Evolutionary conservation across 2,888 invertebrate species (phyloP), one percentile per base, ranked within the genome.

Genomic region (Eilema griseolum): DNA sequence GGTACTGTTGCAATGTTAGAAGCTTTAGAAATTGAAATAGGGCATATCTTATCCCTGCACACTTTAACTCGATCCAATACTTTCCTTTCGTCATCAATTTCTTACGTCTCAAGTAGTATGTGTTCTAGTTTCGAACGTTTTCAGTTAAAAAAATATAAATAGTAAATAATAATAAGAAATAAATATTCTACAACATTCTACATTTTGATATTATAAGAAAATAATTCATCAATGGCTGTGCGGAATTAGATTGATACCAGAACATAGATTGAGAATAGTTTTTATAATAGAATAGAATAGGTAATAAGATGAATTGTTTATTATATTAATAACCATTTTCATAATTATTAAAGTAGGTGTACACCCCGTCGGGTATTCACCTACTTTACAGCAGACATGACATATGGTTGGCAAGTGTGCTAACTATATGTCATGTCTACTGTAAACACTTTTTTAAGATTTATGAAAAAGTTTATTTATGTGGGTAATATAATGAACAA

Each of bases 161-260:
- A 61, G n/a, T n/a, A n/a, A n/a, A n/a, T n/a, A n/a, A n/a, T n/a
- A n/a, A n/a, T n/a, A n/a, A n/a, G n/a, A n/a, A n/a, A n/a, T n/a
- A n/a, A n/a, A n/a, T n/a, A n/a, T 31, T 11, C 24, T 16, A n/a
- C n/a, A n/a, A n/a, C n/a, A n/a, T n/a, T n/a, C n/a, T n/a, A n/a
- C n/a, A 20, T 56, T 52, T 24, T 33, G 16, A 56, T 28, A 37
- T 66, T 41, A 5, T 61, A 61, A 46, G 56, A n/a, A 20, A 24
- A 4, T 2, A 24, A 3, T 57, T 70, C 71, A 68, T 65, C 68
- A 24, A 61, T 11, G 64, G 71, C 71, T 71, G 71, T 68, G 71
- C 65, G 67, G 65, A 66, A 61, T 26, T 57, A 68, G 65, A 61
- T 61, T 71, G 71, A 57, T 71, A 68, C 10, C 68, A 71, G 66